A percentile compares a stretch with the other conserved stretches of the same genome.
Evolutionary conservation across 2,113 vertebrate species (phyloP).

Genomic region (Synchiropus splendidus): DNA sequence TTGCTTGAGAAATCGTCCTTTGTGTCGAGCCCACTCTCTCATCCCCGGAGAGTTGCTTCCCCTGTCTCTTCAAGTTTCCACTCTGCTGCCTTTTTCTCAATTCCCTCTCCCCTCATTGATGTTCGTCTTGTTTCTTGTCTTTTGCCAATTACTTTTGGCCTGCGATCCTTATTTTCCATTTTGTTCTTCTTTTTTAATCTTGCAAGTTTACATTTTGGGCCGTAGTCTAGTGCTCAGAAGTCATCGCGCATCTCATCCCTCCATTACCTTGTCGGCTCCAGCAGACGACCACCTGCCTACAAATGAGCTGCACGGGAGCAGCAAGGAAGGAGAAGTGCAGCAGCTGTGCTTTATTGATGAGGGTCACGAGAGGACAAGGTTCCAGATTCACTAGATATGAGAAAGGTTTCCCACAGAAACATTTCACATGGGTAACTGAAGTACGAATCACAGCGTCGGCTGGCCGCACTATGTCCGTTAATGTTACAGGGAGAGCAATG

Average conservation of each 20-base stretch:
- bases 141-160: neutral
- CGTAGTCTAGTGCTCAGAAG: constrained; percentile 21
- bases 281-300: constrained; percentile 35
- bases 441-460: too few relatives aligned
- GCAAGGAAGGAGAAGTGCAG: constrained; percentile 20
- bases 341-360: constrained; percentile 31
- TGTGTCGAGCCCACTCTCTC: constrained; percentile 29
- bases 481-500: too few relatives aligned
- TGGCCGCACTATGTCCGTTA: too few relatives aligned
- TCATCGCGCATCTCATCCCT: constrained; percentile 29
- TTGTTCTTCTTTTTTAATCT: constrained; percentile 2
- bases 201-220: constrained; percentile 13
- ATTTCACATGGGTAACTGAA: too few relatives aligned
- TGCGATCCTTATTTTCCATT: neutral
- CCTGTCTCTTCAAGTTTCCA: constrained; percentile 1
- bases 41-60: constrained; percentile 17
- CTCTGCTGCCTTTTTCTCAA: constrained; percentile 3
- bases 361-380: constrained; percentile 22
- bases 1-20: constrained; percentile 45
- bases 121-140: constrained; percentile 5
- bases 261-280: constrained; percentile 38
- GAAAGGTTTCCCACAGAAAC: too few relatives aligned
- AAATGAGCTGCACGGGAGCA: constrained; percentile 37
- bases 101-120: neutral
- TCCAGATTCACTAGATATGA: neutral